Evolutionary conservation across 2,113 vertebrate genomes (phyloP).

Genomic region (Echinops telfairi): DNA sequence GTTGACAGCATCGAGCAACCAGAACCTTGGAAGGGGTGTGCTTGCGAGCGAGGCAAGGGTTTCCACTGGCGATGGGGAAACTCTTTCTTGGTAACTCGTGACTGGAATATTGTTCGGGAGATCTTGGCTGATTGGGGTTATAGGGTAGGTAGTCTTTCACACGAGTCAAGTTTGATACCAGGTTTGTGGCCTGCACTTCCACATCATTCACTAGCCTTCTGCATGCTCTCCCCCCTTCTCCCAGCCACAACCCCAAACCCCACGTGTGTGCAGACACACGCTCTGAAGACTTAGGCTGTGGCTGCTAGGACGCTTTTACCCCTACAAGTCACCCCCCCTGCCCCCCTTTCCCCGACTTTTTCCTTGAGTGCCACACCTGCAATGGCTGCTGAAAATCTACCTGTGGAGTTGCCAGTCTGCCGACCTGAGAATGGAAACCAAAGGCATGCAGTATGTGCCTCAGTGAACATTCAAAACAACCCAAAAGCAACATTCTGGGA

Average conservation of each 20-base stretch:
- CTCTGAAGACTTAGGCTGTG: no score
- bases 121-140: neutral
- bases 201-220: neutral
- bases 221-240: fast-evolving
- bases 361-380: neutral
- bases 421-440: slow-evolving; percentile 25
- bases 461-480: neutral
- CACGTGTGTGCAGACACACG: fast-evolving
- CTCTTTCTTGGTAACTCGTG: neutral
- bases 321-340: neutral
- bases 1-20: neutral
- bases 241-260: neutral
- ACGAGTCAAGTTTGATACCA: neutral
- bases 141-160: neutral
- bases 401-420: neutral
- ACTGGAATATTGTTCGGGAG: neutral
- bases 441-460: slow-evolving; percentile 3
- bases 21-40: neutral
- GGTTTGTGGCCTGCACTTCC: neutral
- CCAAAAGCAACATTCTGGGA: neutral
- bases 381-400: slow-evolving; percentile 8
- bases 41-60: neutral
- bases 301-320: neutral
- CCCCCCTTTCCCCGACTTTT: neutral
- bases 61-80: neutral